Percentiles rank a stretch among this genome's conserved stretches.
Conservation (phyloP, 2,113 vertebrate species). For the Scartelaos histophorus region DNA sequence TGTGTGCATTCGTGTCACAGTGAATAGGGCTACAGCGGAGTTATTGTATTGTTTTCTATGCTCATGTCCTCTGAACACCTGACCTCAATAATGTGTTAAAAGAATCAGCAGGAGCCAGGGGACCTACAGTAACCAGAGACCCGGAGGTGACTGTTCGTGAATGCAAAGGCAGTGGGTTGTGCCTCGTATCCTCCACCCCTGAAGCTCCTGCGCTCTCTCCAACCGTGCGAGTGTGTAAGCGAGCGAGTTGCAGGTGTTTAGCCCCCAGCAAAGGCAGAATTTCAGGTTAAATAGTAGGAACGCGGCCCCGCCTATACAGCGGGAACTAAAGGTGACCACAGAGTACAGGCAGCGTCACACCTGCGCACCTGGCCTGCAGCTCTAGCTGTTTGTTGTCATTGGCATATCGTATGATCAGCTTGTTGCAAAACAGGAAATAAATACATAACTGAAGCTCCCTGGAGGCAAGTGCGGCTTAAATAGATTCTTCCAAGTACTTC, state of each 20-base stretch:
- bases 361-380: slow-evolving; percentile 57
- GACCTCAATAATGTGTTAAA: slow-evolving; percentile 53
- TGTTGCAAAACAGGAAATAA: slow-evolving; percentile 43
- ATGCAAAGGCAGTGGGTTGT: slow-evolving; percentile 21
- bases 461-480: background rate
- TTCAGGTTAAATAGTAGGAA: slow-evolving; percentile 72
- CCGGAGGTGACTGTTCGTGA: slow-evolving; percentile 14
- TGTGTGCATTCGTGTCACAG: slow-evolving; percentile 56
- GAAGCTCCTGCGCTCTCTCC: slow-evolving; percentile 17
- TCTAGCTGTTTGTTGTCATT: slow-evolving; percentile 8
- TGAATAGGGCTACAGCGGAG: slow-evolving; percentile 44
- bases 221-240: slow-evolving; percentile 41
- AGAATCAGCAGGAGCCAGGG: slow-evolving; percentile 41
- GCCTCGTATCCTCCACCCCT: background rate
- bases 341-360: slow-evolving; percentile 54
- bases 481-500: background rate
- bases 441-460: background rate
- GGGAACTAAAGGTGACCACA: slow-evolving; percentile 48
- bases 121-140: slow-evolving; percentile 66
- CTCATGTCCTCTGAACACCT: slow-evolving; percentile 51
- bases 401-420: slow-evolving; percentile 39
- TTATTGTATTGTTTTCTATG: slow-evolving; percentile 65
- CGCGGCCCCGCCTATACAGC: slow-evolving; percentile 62
- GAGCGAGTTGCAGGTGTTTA: slow-evolving; percentile 72
- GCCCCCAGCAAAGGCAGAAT: slow-evolving; percentile 70